These are phyloP conservation scores for Falco biarmicus DNA, from an alignment of 2,797 vertebrate species.

Conservation along the genomic window DNA sequence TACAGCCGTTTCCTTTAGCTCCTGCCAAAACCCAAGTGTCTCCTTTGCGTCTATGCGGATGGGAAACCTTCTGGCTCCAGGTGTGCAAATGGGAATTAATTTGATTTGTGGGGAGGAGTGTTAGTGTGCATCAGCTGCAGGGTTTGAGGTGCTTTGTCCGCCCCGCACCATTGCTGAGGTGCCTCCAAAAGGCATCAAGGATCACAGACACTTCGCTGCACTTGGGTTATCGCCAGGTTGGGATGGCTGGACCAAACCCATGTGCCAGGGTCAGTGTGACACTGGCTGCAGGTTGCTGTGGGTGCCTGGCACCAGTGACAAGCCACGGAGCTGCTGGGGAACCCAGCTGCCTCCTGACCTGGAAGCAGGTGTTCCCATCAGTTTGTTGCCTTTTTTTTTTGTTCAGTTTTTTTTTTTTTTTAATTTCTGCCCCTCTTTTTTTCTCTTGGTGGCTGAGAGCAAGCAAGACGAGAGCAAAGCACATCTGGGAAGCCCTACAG, in stretches of 20 bases:
- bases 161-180: fast-evolving
- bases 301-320: fast-evolving
- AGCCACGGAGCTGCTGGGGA: background rate
- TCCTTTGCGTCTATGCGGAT: fast-evolving
- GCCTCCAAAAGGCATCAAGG: background rate
- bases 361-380: fast-evolving
- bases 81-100: background rate
- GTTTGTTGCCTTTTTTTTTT: background rate
- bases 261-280: fast-evolving
- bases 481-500: background rate
- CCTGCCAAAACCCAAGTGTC: background rate
- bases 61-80: background rate
- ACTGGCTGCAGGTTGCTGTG: fast-evolving
- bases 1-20: background rate
- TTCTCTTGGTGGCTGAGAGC: background rate
- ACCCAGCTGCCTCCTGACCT: background rate
- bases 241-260: background rate
- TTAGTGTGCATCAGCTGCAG: background rate
- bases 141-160: background rate
- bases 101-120: background rate
- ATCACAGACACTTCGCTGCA: background rate
- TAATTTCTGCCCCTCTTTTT: background rate
- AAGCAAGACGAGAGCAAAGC: fast-evolving
- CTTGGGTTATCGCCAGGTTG: background rate
- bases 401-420: background rate